Evolutionary conservation across 2,113 vertebrate genomes (phyloP), one percentile per base, ranked within the genome.

Genomic region (Colinus virginianus): DNA sequence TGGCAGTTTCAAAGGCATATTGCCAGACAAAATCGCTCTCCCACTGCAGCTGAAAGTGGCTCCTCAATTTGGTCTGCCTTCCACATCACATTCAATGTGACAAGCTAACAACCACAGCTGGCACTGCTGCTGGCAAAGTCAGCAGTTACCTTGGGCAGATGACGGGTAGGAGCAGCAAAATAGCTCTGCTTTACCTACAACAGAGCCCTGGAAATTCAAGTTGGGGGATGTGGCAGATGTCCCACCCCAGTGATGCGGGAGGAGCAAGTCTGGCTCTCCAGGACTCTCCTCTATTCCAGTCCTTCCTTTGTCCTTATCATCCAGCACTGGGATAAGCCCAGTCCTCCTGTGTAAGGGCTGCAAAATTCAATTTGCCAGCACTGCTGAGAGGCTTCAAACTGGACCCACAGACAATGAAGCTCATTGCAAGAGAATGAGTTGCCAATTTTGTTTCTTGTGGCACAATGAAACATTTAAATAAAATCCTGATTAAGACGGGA

Each of bases 401-500:
- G 70, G 76, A 82, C 53, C 78, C 78, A 48, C 64, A 94, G 86
- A 90, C 40, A 88, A 36, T 22, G 2, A 3, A 2, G 63, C 58
- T 94, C 90, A 74, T 93, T 83, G 66, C 71, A 86, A 91, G 67
- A 84, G 32, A 96, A 93, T n/a, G 63, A 88, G 69, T 74, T 94
- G 84, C 23, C 93, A 88, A 13, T 95, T 97, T 94, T 90, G 32
- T 78, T 92, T 94, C 82, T 82, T 78, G 69, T 91, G 74, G 78
- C 78, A 87, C 61, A 85, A 74, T 76, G 90, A 93, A 95, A 96
- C 79, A 96, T 97, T 96, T 89, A 94, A 97, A 97, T 92, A 97
- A 97, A 97, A 97, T 93, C 84, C 87, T 77, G 80, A 91, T 95
- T 97, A 96, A 93, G 84, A 78, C 62, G 83, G 85, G 77, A 90